Evolutionary conservation across 2,797 vertebrate genomes (phyloP), one percentile per base, ranked within the genome.

Genomic region (Phoxinus dragarum): DNA sequence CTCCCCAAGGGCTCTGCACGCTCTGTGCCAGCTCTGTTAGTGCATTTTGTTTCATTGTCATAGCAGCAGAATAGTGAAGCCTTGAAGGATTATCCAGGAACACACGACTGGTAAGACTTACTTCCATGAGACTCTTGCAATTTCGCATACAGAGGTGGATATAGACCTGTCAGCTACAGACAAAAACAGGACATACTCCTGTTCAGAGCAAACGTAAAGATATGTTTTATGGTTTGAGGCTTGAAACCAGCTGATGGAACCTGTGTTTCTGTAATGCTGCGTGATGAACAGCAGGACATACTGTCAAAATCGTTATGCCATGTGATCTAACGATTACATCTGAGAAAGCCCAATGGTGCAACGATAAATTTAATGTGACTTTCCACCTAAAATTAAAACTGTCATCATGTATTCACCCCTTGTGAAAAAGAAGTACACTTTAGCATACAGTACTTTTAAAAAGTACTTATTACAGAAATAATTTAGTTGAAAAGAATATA

Each of bases 21-120:
- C 61, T n/a, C 75, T 49, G 34, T 85, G 81, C 82, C 83, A 84
- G 86, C 66, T 42, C 82, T 84, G 78, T 83, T 88, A 85, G 71
- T 81, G 81, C 76, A 88, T 87, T 85, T 89, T 77, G 82, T 77
- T 85, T 68, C 84, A 75, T 80, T 89, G 81, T 87, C 84, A 86
- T 72, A 23, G 79, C 80, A 85, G 82, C 34, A 80, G 80, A 88
- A 78, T 73, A 69, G 49, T 56, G 68, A 74, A 86, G 54, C 68
- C 82, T 44, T 59, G 44, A 40, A 54, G 83, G 80, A 86, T 88
- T 86, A 84, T 72, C 68, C 80, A 82, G 81, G 52, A 82, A 87
- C 80, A 87, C 76, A 79, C 56, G 82, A 84, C 79, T 87, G 79
- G 76, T 67, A 83, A 47, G 78, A 86, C 61, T 85, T 49, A 68